Percentiles rank a stretch among this genome's conserved stretches.
Conservation (phyloP, 2,888 invertebrate genomes). For the Hofmannophila pseudospretella region DNA sequence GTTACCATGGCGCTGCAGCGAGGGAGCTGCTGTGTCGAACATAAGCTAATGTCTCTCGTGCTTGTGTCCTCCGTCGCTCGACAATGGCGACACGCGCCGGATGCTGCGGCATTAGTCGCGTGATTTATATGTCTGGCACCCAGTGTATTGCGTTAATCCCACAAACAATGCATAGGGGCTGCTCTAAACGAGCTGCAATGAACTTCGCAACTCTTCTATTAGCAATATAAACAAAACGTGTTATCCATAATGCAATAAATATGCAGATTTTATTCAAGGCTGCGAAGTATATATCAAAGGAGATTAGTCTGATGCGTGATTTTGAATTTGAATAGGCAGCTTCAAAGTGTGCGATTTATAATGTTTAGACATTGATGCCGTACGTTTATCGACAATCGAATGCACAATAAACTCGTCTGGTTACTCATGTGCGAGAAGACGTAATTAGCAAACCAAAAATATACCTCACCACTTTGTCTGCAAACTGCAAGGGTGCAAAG, state of each 20-base stretch:
- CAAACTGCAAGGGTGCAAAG: constrained; percentile 11
- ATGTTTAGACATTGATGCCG: background rate
- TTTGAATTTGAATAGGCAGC: constrained; percentile 45
- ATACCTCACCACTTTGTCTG: background rate
- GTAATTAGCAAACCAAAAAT: background rate
- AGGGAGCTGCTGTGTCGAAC: constrained; percentile 15
- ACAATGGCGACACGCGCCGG: constrained; percentile 59
- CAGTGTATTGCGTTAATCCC: constrained; percentile 57
- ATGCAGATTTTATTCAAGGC: constrained; percentile 44
- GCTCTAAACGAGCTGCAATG: constrained; percentile 25
- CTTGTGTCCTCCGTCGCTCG: constrained; percentile 24
- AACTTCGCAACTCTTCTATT: constrained; percentile 25
- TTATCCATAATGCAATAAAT: constrained; percentile 38
- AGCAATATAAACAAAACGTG: constrained; percentile 27
- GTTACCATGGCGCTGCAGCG: constrained; percentile 29
- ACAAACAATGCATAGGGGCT: constrained; percentile 54
- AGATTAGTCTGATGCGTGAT: constrained; percentile 34
- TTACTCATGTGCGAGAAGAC: background rate
- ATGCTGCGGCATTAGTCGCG: constrained; percentile 64
- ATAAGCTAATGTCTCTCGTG: constrained; percentile 13
- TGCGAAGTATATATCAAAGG: constrained; percentile 40
- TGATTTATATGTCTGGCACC: constrained; percentile 74
- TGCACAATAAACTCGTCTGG: background rate
- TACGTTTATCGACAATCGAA: background rate
- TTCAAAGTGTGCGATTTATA: constrained; percentile 14